Base-by-base conservation (phyloP, 2,888 invertebrate species). In the Oscheius sp. region DNA sequence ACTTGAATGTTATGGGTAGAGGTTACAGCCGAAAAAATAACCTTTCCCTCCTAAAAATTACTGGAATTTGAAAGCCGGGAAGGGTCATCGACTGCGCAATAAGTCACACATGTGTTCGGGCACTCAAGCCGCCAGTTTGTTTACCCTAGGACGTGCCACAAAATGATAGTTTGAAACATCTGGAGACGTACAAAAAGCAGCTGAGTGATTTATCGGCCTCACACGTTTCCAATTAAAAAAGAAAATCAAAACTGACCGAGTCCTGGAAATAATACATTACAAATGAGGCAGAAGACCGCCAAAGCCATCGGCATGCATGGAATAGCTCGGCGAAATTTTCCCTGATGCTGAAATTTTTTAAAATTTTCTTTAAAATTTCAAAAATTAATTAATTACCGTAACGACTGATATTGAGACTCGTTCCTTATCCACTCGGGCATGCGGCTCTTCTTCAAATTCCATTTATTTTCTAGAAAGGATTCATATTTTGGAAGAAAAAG, bases 291-390 rank as follows among this genome's bases (percentile, higher is more conserved):
- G n/a, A 86, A 55, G 3, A 82, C 82, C 8, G 89, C 89, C 23
- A 88, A 61, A 2, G 87, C 84, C 17, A 89, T 75, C 0, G 89
- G 89, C 88, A 89, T 88, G 46, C 86, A 84, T 0, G 89, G 89
- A 52, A 89, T 88, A n/a, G 88, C 87, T 63, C 87, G 86, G 72
- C 88, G 86, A 70, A 87, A 82, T 31, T 87, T 84, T 92, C 94
- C 88, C 27, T 80, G 72, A 20, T 72, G 52, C 79, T 78, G 71
- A 52, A 71, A 69, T 53, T 31, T 20, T n/a, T 29, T 4, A 12
- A 10, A 31, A 4, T 29, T 34, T n/a, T n/a, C 15, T 25, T 10
- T 65, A 17, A 34, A 33, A n/a, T 17, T 23, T 27, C 33, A 20
- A 29, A 45, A 15, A n/a, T n/a, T n/a, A n/a, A n/a, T n/a, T n/a